Percentiles rank a stretch among this genome's conserved stretches.
phyloP scores from a whole-genome alignment of 2,888 invertebrate genomes.

The Tipula vernalis region DNA sequence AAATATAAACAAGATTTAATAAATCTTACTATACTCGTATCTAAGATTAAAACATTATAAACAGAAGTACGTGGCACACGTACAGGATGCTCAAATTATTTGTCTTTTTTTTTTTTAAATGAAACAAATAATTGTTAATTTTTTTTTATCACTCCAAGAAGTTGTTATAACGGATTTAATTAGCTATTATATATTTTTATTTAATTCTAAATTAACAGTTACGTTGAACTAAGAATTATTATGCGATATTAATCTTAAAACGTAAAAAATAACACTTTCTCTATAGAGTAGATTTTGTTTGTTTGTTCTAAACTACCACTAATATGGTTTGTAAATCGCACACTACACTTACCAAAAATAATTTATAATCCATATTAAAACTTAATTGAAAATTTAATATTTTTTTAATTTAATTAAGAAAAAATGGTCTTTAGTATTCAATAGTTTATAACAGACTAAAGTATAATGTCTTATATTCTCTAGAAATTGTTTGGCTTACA shows the following conservation, averaged over 20 bases:
- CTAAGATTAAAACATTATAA: neutral
- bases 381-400: neutral
- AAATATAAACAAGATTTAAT: neutral
- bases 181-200: neutral
- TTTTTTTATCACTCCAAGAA: neutral
- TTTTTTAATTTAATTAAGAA: neutral
- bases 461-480: neutral
- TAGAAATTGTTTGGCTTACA: neutral
- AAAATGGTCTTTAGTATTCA: neutral
- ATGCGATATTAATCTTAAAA: neutral
- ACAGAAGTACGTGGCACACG: neutral
- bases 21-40: neutral
- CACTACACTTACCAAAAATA: neutral
- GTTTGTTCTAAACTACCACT: neutral
- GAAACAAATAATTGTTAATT: neutral
- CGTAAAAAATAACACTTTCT: neutral
- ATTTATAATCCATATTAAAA: constrained; percentile 6
- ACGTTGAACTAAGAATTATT: neutral
- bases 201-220: neutral
- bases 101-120: neutral
- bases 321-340: neutral
- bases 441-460: neutral
- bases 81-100: neutral
- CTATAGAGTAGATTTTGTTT: neutral
- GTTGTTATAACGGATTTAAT: neutral